phyloP scores from a whole-genome alignment of 2,797 vertebrate species.

The Threskiornis aethiopicus region DNA sequence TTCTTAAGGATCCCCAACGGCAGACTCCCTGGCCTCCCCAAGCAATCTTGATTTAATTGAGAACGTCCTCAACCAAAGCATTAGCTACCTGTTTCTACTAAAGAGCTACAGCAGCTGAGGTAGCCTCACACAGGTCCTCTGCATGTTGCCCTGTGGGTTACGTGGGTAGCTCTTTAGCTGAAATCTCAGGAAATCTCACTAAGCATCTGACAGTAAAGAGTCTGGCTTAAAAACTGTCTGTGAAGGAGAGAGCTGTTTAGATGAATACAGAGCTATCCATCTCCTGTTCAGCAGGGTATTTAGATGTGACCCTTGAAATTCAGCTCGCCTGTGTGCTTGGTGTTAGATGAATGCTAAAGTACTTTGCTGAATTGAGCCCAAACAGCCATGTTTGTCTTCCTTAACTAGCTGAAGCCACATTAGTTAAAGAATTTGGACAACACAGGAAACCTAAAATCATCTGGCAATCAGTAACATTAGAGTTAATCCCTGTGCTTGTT shows the following conservation, averaged over 20 bases:
- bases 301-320: neutral
- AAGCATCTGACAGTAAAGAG: neutral
- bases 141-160: neutral
- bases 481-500: neutral
- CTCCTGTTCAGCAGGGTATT: neutral
- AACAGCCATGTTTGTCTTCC: neutral
- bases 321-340: neutral
- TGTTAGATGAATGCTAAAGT: neutral
- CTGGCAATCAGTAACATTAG: neutral
- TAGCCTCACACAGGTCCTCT: neutral
- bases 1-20: neutral
- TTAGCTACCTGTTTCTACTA: neutral
- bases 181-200: neutral
- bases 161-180: neutral
- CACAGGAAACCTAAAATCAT: slow-evolving; percentile 18
- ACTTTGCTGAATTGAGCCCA: neutral
- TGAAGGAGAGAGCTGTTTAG: neutral
- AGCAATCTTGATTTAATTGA: neutral
- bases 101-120: neutral
- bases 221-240: neutral
- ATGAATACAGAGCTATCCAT: neutral
- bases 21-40: neutral
- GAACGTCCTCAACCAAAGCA: slow-evolving; percentile 7
- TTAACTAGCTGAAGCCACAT: neutral
- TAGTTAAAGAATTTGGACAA: slow-evolving; percentile 3